phyloP scores from a whole-genome alignment of 2,888 invertebrate genomes.

The Cerastis rubricosa region DNA sequence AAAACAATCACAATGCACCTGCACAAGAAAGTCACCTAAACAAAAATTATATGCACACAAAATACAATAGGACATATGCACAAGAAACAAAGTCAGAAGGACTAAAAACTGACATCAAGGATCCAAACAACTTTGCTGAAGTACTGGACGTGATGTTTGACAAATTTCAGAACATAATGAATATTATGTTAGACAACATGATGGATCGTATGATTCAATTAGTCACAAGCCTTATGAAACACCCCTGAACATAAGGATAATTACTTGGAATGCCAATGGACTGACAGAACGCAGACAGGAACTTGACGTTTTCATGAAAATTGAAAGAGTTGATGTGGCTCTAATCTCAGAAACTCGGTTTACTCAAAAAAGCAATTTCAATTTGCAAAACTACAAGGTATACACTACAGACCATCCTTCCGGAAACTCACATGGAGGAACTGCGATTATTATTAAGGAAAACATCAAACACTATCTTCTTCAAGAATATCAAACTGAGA shows the following conservation, averaged over 20 bases:
- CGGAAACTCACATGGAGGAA: constrained; percentile 14
- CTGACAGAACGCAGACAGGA: constrained; percentile 4
- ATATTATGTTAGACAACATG: constrained; percentile 15
- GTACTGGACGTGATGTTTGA: constrained; percentile 1
- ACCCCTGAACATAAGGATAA: not conserved
- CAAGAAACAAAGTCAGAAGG: not conserved
- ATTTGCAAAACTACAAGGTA: not conserved
- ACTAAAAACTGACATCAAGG: not conserved
- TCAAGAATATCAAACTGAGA: not conserved
- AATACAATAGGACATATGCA: not conserved
- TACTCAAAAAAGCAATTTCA: not conserved
- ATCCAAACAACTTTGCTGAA: not conserved
- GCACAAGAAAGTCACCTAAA: not conserved
- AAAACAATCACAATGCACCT: not conserved
- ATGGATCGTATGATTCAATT: constrained; percentile 6
- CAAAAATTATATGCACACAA: not conserved
- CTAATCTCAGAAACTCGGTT: constrained; percentile 11
- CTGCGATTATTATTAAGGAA: constrained; percentile 1
- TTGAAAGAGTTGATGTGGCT: constrained; percentile 2
- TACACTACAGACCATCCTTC: constrained; percentile 13
- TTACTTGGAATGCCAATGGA: constrained; percentile 16
- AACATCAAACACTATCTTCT: constrained; percentile 3
- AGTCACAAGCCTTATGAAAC: not conserved
- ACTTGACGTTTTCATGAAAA: constrained; percentile 9
- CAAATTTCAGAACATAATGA: constrained; percentile 9